Conservation (phyloP, 2,888 invertebrate species). For the Linhomoeus sp. region DNA sequence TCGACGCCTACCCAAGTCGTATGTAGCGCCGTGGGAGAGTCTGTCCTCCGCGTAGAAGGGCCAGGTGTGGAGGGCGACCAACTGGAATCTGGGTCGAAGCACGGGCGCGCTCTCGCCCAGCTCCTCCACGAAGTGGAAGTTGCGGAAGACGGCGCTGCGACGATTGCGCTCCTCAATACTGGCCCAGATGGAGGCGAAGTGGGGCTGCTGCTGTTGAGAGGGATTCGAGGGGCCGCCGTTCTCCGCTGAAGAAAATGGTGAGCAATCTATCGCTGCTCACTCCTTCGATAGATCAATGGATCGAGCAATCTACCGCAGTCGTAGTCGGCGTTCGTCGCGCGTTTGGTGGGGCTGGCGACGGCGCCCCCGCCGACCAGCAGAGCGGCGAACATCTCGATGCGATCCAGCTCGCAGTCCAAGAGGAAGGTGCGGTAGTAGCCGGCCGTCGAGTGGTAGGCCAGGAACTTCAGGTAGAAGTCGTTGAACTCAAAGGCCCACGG, state of each 20-base stretch:
- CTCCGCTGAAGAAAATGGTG: neutral
- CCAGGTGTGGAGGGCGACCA: slow-evolving; percentile 75
- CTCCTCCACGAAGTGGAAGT: slow-evolving; percentile 58
- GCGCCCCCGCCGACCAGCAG: neutral
- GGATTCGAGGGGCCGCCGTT: neutral
- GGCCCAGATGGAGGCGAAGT: slow-evolving; percentile 7
- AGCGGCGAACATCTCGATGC: neutral
- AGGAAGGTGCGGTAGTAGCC: slow-evolving; percentile 56
- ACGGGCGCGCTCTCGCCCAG: slow-evolving; percentile 55
- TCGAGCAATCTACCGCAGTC: no score
- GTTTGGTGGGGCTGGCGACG: no score
- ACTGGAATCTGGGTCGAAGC: slow-evolving; percentile 62
- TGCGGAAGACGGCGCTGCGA: slow-evolving; percentile 58
- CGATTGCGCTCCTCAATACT: slow-evolving; percentile 7
- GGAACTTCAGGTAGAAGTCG: slow-evolving; percentile 75
- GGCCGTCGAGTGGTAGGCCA: slow-evolving; percentile 75
- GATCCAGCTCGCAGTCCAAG: slow-evolving; percentile 71
- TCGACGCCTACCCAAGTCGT: slow-evolving; percentile 61
- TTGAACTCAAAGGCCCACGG: slow-evolving; percentile 94
- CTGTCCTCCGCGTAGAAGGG: slow-evolving; percentile 81
- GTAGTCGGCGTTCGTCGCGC: neutral
- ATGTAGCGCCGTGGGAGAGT: slow-evolving; percentile 65
- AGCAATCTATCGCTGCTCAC: no score
- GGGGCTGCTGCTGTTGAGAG: neutral
- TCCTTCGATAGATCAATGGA: no score